Conservation (phyloP, 1,140 invertebrate genomes). For the Sitophilus oryzae region DNA sequence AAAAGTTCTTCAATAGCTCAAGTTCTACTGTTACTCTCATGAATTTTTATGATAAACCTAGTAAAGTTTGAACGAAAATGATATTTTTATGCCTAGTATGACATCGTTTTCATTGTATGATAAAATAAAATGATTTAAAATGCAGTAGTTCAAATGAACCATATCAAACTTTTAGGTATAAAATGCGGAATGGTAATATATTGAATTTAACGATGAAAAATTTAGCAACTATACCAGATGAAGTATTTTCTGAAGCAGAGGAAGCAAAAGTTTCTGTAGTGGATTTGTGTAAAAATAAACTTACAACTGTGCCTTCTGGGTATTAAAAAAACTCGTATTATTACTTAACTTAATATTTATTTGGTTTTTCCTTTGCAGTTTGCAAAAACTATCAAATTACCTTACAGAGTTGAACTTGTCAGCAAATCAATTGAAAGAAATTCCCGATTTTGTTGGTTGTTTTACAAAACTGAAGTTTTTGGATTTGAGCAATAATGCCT, state of each 20-base stretch:
- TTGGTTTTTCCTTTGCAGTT: too few relatives aligned
- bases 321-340: too few relatives aligned
- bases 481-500: slow-evolving; percentile 71
- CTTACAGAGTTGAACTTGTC: slow-evolving; percentile 63
- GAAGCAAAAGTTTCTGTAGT: slow-evolving; percentile 66
- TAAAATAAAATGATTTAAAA: too few relatives aligned
- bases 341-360: too few relatives aligned
- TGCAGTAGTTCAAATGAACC: too few relatives aligned
- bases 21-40: too few relatives aligned
- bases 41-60: too few relatives aligned
- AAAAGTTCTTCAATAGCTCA: too few relatives aligned
- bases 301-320: slow-evolving; percentile 62
- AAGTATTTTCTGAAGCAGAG: slow-evolving; percentile 63
- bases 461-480: slow-evolving; percentile 62
- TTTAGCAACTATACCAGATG: slow-evolving; percentile 58
- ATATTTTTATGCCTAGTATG: too few relatives aligned
- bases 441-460: slow-evolving; percentile 60
- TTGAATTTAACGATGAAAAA: slow-evolving; percentile 62
- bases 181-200: slow-evolving; percentile 64
- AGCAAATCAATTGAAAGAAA: slow-evolving; percentile 51
- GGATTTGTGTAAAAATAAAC: slow-evolving; percentile 75
- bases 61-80: too few relatives aligned
- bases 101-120: too few relatives aligned
- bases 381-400: slow-evolving; percentile 49
- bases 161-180: slow-evolving; percentile 63